These are phyloP conservation scores for Agrotis clavis DNA, from an alignment of 2,888 invertebrate genomes.

Conservation along the genomic window DNA sequence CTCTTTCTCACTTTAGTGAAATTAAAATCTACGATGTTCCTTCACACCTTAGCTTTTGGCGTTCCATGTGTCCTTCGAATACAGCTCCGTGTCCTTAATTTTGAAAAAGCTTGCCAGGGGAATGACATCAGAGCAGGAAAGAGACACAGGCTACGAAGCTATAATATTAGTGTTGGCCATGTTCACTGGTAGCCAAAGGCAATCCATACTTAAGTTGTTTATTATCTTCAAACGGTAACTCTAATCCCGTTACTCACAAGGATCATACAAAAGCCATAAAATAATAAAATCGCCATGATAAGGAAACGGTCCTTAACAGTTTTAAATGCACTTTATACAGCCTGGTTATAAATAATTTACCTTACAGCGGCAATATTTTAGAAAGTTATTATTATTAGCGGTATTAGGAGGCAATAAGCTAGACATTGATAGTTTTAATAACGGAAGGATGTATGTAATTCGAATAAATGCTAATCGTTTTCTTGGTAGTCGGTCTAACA, in stretches of 20 bases:
- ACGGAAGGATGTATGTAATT: no score
- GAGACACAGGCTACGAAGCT: no score
- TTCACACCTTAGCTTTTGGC: no score
- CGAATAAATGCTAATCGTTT: no score
- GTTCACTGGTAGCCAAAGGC: background rate
- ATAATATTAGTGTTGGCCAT: background rate
- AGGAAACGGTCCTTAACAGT: slow-evolving; percentile 16
- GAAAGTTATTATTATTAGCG: background rate
- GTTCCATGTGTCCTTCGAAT: background rate
- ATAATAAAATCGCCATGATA: slow-evolving; percentile 31
- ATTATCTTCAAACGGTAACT: slow-evolving; percentile 43
- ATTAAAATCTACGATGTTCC: no score
- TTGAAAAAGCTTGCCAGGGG: no score
- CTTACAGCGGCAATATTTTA: background rate
- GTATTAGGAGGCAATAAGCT: background rate
- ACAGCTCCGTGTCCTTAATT: no score
- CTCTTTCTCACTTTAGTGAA: no score
- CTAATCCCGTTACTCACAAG: slow-evolving; percentile 21
- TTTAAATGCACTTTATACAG: background rate
- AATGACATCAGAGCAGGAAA: no score
- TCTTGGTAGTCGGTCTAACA: no score
- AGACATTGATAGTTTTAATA: background rate
- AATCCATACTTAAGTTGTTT: slow-evolving; percentile 2
- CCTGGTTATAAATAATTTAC: background rate
- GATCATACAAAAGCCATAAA: slow-evolving; percentile 12